Percentiles rank a stretch among this genome's conserved stretches.
Evolutionary conservation across 1,140 invertebrate species (phyloP).

Genomic region (Nasonia longicornis): DNA sequence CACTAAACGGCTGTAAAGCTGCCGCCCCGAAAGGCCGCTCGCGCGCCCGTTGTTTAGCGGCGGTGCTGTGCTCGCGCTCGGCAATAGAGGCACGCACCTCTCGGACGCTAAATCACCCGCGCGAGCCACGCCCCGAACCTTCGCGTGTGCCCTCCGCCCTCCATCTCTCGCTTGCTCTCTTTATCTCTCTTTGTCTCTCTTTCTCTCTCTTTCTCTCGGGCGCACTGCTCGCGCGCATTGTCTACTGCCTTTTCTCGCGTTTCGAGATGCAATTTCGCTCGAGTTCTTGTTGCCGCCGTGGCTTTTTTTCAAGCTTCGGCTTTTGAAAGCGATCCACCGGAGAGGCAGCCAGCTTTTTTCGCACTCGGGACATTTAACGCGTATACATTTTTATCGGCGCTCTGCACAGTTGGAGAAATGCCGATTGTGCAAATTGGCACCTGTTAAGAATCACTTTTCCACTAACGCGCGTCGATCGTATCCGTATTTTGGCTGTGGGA

Average conservation of each 20-base stretch:
- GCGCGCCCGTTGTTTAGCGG: constrained; percentile 53
- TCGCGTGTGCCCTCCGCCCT: constrained; percentile 56
- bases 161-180: constrained; percentile 43
- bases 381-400: constrained; percentile 28
- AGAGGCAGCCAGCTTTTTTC: neutral
- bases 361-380: neutral
- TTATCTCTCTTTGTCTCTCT: constrained; percentile 36
- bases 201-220: constrained; percentile 27
- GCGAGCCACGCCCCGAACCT: constrained; percentile 63
- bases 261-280: constrained; percentile 38
- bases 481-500: no score
- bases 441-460: constrained; percentile 29
- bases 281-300: neutral
- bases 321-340: neutral
- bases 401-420: neutral
- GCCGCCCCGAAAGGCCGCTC: constrained; percentile 63
- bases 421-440: constrained; percentile 3
- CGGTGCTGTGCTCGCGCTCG: constrained; percentile 34
- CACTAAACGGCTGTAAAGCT: constrained; percentile 71
- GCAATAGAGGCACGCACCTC: constrained; percentile 67
- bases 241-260: constrained; percentile 29
- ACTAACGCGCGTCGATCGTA: neutral
- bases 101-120: constrained; percentile 65
- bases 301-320: neutral
- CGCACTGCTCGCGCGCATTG: constrained; percentile 21